phyloP scores from a whole-genome alignment of 2,888 invertebrate genomes.

The Xestia xanthographa region DNA sequence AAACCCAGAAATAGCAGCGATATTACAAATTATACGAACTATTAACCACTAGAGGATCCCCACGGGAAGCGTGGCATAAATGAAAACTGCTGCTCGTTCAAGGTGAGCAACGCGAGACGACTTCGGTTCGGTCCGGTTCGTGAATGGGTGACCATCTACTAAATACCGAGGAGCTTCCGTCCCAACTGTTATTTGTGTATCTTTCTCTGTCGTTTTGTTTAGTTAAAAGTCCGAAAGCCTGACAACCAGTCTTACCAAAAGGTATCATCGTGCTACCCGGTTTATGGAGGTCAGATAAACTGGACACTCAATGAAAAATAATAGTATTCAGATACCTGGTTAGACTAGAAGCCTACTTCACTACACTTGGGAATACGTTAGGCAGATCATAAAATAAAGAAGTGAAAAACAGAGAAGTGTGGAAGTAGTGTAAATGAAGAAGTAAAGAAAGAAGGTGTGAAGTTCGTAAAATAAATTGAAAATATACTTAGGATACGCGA shows the following conservation, averaged over 20 bases:
- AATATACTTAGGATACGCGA: conserved; percentile 24
- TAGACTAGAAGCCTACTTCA: neutral
- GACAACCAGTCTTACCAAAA: neutral
- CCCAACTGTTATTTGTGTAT: neutral
- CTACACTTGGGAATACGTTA: neutral
- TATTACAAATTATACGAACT: conserved; percentile 35
- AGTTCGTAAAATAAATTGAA: conserved; percentile 51
- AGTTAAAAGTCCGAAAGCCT: neutral
- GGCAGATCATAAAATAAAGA: neutral
- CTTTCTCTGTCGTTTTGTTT: neutral
- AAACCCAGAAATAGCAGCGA: neutral
- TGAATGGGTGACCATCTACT: neutral
- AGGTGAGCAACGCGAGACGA: neutral
- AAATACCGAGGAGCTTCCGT: neutral
- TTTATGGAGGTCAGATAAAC: neutral
- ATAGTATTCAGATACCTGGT: neutral
- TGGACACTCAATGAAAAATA: neutral
- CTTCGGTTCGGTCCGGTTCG: neutral
- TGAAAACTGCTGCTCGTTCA: neutral
- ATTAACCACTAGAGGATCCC: conserved; percentile 20
- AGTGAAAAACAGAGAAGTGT: too few relatives aligned
- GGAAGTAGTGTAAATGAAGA: too few relatives aligned
- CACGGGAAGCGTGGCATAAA: neutral
- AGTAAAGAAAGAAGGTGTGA: neutral
- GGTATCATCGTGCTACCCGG: neutral